Evolutionary conservation across 2,797 vertebrate species (phyloP).

Genomic region (Notoglanidium macrostoma): DNA sequence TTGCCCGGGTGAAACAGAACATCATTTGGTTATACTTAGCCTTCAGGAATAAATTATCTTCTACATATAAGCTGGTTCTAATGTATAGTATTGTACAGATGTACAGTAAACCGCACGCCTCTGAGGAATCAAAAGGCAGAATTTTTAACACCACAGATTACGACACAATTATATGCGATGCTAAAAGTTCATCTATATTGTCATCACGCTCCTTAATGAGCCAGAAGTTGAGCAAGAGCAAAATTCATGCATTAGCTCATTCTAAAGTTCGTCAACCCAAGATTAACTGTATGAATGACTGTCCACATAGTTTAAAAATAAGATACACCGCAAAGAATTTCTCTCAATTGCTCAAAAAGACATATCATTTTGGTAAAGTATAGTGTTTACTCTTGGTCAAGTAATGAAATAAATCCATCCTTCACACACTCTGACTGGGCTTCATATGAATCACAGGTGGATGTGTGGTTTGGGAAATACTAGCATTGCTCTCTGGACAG

Average conservation of each 20-base stretch:
- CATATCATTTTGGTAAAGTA: constrained; percentile 51
- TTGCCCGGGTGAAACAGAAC: constrained; percentile 34
- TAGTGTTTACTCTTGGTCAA: constrained; percentile 72
- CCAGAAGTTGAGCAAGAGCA: constrained; percentile 24
- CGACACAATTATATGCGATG: constrained; percentile 17
- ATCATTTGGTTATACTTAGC: constrained; percentile 33
- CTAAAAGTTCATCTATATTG: constrained; percentile 18
- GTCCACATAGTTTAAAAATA: constrained; percentile 40
- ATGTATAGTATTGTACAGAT: background rate
- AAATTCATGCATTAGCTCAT: constrained; percentile 32
- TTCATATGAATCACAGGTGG: constrained; percentile 64
- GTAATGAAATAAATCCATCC: constrained; percentile 71
- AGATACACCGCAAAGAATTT: constrained; percentile 31
- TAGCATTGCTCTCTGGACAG: constrained; percentile 45
- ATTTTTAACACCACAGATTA: constrained; percentile 21
- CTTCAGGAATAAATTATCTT: constrained; percentile 43
- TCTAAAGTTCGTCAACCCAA: constrained; percentile 37
- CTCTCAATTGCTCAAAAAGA: constrained; percentile 46
- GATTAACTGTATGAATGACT: constrained; percentile 36
- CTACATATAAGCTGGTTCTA: constrained; percentile 44
- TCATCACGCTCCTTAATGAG: background rate
- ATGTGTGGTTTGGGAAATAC: constrained; percentile 47
- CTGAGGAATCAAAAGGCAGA: constrained; percentile 28
- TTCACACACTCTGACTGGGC: constrained; percentile 61
- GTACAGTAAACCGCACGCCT: background rate